Base-by-base conservation (phyloP, 2,113 vertebrate genomes). In the Sula dactylatra region DNA sequence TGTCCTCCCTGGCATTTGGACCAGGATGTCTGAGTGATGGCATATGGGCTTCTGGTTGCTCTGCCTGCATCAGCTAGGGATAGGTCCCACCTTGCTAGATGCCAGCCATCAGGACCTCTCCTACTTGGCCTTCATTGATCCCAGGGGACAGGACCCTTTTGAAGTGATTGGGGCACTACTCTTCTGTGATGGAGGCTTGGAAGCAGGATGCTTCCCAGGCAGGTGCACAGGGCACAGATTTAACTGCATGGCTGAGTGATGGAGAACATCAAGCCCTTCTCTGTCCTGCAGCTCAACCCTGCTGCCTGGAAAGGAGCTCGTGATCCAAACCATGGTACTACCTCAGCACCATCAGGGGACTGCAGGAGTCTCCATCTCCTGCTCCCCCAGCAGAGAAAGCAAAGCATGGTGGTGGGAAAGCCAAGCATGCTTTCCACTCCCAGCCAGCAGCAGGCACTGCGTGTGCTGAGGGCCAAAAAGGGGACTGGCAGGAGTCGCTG, bases 211-310 rank as follows among this genome's bases (percentile, higher is more conserved):
- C 4, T 71, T 64, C 32, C 36, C 50, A 58, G 25, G 45, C 47
- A 93, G 52, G 21, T 69, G 31, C 56, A 58, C 10, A 62, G 61
- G n/a, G 50, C 31, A 94, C 67, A 81, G 64, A 36, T 58, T 19
- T n/a, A 80, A 44, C 42, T 26, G 32, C 0, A 0, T 20, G 55
- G 11, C 25, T 62, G 50, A 73, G n/a, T 12, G 54, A 61, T 16
- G 44, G 31, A 83, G 54, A 86, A n/a, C 36, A 55, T 76, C 50
- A 54, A 90, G 7, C 15, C 32, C 10, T 77, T 81, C 45, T 58
- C 27, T 61, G 13, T 26, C 73, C 66, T 82, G 52, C 71, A 87
- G 47, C 44, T 86, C 66, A 86, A 18, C 36, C 16, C 38, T 56
- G 40, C 36, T 80, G 49, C 31, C 40, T 84, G 72, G 64, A 59